phyloP scores from a whole-genome alignment of 2,888 invertebrate genomes.

The Congeria kusceri region DNA sequence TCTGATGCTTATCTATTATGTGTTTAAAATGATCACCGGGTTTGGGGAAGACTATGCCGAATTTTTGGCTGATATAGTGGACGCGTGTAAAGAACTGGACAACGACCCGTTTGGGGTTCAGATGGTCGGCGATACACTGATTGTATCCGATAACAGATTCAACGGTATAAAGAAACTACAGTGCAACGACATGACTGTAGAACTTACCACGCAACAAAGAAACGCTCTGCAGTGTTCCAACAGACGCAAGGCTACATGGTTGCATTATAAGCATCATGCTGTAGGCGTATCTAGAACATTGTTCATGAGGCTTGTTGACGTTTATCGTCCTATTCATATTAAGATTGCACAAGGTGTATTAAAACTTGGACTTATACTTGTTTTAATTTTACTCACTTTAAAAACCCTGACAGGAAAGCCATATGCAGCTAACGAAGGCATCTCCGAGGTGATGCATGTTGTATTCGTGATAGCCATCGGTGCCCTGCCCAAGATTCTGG shows the following conservation, averaged over 20 bases:
- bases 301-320: constrained; percentile 2
- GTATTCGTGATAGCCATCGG: constrained; percentile 46
- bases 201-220: background rate
- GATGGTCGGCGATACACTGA: background rate
- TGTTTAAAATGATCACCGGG: constrained; percentile 8
- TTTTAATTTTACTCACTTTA: background rate
- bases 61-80: constrained; percentile 24
- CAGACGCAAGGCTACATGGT: background rate
- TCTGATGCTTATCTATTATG: constrained; percentile 16
- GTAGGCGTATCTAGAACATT: constrained; percentile 7
- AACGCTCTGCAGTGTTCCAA: background rate
- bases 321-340: constrained; percentile 9
- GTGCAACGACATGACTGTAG: background rate
- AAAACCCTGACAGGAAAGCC: background rate
- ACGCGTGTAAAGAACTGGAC: constrained; percentile 14
- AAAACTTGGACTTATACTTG: background rate
- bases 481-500: constrained; percentile 39
- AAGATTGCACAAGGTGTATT: constrained; percentile 13
- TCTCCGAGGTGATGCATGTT: constrained; percentile 55
- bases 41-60: constrained; percentile 28
- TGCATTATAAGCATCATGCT: background rate
- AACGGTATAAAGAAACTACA: constrained; percentile 5
- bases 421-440: background rate
- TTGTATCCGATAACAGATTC: background rate
- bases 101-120: background rate